Percentiles rank a stretch among this genome's conserved stretches.
These are phyloP conservation scores for Pseudoatta argentina DNA, from an alignment of 1,140 invertebrate genomes.

Conservation along the genomic window DNA sequence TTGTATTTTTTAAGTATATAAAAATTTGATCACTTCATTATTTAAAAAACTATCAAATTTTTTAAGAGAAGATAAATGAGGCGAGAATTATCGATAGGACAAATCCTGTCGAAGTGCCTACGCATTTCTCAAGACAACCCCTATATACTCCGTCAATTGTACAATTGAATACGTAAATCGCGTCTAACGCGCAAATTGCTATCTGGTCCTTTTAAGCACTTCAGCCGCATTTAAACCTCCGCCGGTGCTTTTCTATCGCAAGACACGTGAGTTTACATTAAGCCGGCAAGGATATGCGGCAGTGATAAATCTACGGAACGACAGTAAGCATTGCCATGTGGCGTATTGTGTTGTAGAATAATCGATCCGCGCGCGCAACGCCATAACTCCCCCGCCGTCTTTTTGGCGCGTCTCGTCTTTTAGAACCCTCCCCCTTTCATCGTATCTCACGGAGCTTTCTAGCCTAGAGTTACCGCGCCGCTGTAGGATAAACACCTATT, in stretches of 20 bases:
- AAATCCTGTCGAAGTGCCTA: background rate
- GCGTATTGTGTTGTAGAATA: slow-evolving; percentile 25
- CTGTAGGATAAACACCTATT: slow-evolving; percentile 38
- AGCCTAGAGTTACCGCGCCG: slow-evolving; percentile 31
- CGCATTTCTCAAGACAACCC: background rate
- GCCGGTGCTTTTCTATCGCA: slow-evolving; percentile 34
- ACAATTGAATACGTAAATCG: slow-evolving; percentile 40
- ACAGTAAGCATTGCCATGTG: background rate
- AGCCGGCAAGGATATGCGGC: slow-evolving; percentile 18
- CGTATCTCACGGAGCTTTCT: slow-evolving; percentile 43
- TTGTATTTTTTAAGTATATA: background rate
- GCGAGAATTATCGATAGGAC: no score
- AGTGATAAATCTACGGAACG: slow-evolving; percentile 9
- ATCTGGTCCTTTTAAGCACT: slow-evolving; percentile 38
- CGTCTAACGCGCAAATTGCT: slow-evolving; percentile 47
- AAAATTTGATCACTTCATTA: background rate
- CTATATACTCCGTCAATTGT: background rate
- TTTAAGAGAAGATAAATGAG: background rate
- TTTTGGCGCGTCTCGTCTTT: slow-evolving; percentile 30
- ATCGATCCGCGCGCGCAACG: slow-evolving; percentile 30
- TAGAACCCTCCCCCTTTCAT: background rate
- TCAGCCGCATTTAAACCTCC: background rate
- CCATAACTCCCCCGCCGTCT: slow-evolving; percentile 18
- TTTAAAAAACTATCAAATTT: background rate
- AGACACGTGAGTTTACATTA: slow-evolving; percentile 34